These are phyloP conservation scores for Rhinolophus sinicus DNA, from an alignment of 2,113 vertebrate genomes.

Conservation along the genomic window DNA sequence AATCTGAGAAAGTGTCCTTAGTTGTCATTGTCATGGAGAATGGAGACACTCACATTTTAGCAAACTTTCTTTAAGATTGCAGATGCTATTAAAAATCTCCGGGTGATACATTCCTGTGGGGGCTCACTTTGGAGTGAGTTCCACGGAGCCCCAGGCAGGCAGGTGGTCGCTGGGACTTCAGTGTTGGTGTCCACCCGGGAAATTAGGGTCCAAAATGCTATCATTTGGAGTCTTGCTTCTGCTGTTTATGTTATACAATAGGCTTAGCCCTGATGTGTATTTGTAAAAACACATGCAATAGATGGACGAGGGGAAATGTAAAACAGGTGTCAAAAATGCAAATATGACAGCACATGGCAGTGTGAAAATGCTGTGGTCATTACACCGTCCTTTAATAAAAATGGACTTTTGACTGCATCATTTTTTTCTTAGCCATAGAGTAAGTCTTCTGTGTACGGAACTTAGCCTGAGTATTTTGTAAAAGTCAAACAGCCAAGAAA, in stretches of 20 bases:
- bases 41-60: background rate
- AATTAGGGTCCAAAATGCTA: background rate
- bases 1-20: background rate
- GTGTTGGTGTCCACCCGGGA: conserved; percentile 1
- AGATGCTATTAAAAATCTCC: background rate
- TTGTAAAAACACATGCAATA: conserved; percentile 3
- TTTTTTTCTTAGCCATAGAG: conserved; percentile 67
- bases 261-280: background rate
- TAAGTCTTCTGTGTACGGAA: conserved; percentile 81
- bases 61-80: background rate
- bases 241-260: background rate
- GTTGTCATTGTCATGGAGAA: background rate
- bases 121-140: background rate
- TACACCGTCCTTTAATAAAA: conserved; percentile 66
- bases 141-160: background rate
- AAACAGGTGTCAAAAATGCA: conserved; percentile 61
- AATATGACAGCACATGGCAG: background rate
- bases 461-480: conserved; percentile 70
- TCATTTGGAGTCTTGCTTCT: background rate
- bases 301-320: conserved; percentile 29
- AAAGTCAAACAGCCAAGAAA: conserved; percentile 79
- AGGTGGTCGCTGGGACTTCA: background rate
- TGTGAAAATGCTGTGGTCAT: conserved; percentile 47
- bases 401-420: conserved; percentile 63
- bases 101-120: background rate